Conservation (phyloP, 1,140 invertebrate genomes). For the Heterodera schachtii region DNA sequence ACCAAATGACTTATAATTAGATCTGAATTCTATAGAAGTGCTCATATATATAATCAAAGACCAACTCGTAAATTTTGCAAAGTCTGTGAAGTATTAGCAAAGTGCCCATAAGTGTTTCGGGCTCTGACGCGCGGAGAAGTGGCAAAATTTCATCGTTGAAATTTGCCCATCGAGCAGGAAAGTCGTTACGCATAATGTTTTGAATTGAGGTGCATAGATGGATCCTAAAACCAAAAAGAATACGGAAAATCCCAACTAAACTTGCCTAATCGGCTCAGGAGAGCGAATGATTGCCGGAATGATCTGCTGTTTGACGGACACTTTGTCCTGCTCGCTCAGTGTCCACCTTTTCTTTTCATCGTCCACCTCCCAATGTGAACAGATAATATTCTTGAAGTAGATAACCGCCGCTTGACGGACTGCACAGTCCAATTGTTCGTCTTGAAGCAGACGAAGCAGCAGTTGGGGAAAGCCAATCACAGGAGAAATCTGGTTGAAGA, state of each 20-base stretch:
- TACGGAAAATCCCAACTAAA: neutral
- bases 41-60: neutral
- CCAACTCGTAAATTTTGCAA: conserved; percentile 87
- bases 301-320: conserved; percentile 86
- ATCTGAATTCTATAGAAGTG: too few species aligned
- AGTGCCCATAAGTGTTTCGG: conserved; percentile 85
- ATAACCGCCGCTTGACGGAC: conserved; percentile 91
- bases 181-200: conserved; percentile 91
- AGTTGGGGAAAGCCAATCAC: conserved; percentile 92
- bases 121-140: conserved; percentile 81
- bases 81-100: conserved; percentile 88
- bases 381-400: conserved; percentile 93
- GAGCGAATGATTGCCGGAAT: conserved; percentile 91
- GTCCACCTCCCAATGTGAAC: conserved; percentile 81
- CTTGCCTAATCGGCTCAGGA: conserved; percentile 80
- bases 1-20: too few species aligned
- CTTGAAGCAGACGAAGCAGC: conserved; percentile 89
- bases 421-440: conserved; percentile 82
- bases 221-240: conserved; percentile 70
- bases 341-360: conserved; percentile 68
- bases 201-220: conserved; percentile 85
- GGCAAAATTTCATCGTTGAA: conserved; percentile 89
- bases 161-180: conserved; percentile 87
- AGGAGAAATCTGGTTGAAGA: conserved; percentile 79
- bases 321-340: conserved; percentile 91